Evolutionary conservation across 2,113 vertebrate species (phyloP).

Genomic region (Clarias batrachus): DNA sequence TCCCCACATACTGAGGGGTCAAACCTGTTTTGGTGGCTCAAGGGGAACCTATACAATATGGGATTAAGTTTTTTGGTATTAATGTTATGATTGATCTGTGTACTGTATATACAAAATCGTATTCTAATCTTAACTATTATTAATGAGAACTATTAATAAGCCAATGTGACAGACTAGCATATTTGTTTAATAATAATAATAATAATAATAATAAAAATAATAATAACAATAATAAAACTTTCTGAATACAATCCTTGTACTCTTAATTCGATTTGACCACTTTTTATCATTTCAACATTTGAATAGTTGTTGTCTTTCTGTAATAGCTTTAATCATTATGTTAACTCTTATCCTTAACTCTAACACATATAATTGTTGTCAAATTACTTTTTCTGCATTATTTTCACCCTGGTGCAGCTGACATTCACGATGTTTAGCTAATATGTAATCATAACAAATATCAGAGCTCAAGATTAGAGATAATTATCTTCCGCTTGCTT

Average conservation of each 20-base stretch:
- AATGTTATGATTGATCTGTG: too few species aligned
- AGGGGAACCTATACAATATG: too few species aligned
- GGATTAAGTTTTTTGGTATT: too few species aligned
- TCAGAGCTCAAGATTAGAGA: slow-evolving; percentile 1
- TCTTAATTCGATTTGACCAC: neutral
- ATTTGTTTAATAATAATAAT: neutral
- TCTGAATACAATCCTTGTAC: neutral
- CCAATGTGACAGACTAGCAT: neutral
- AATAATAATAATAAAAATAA: too few species aligned
- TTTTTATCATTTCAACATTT: neutral
- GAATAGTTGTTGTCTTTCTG: neutral
- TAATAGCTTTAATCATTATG: neutral
- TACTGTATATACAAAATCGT: too few species aligned
- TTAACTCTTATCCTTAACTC: neutral
- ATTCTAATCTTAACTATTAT: too few species aligned
- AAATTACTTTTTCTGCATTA: neutral
- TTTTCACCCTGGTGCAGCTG: neutral
- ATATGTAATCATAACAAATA: neutral
- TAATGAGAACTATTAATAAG: too few species aligned
- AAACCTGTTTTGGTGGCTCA: too few species aligned
- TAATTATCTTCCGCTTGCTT: neutral
- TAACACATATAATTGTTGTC: neutral
- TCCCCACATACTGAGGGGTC: too few species aligned
- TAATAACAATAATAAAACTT: neutral
- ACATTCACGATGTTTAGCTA: neutral